Evolutionary conservation across 92 coral and sea anemone species (phyloP), one percentile per base, ranked within the genome.

Genomic region (Ricordea florida): DNA sequence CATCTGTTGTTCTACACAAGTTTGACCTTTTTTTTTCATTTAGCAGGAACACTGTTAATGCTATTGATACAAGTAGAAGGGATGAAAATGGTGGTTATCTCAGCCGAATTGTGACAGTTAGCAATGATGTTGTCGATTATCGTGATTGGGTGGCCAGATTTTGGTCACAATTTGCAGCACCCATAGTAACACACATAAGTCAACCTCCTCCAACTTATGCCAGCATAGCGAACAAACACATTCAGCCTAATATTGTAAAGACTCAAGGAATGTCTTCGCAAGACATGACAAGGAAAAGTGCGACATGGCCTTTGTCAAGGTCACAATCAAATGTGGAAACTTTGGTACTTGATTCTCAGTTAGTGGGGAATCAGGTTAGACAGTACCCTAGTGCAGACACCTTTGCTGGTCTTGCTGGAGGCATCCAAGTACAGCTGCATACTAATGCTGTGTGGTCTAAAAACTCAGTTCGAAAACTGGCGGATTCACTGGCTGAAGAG

Each of bases 131-230:
- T 17, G 92, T 83, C 32, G 93, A 92, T 40, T 90, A 96, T 45
- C 89, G 99, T 6, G 84, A 92, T 44, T 85, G 90, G 89, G 93
- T 86, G 26, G 88, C 72, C 34, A 83, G 78, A 26, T 63, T 73
- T 13, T 91, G 93, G 92, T 49, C 85, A 16, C 47, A 35, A 15
- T 30, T 31, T 13, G 43, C 62, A 24, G 66, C 60, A 14, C 80
- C 90, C 0, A 34, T 81, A 9, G 45, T 62, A 5, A 27, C 37
- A 41, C 46, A 26, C 20, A 47, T 44, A 3, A 41, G 62, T 47
- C 85, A 62, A 3, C 41, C 91, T 35, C 79, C 48, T 13, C 99
- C 97, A 32, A 96, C 97, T 24, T 96, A 96, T 72, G 99, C 99
- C 27, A 96, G 94, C 69, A 88, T 96, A 26, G 92, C 99, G 34